These are phyloP conservation scores for Candoia aspera DNA, from an alignment of 2,113 vertebrate species.

Conservation along the genomic window DNA sequence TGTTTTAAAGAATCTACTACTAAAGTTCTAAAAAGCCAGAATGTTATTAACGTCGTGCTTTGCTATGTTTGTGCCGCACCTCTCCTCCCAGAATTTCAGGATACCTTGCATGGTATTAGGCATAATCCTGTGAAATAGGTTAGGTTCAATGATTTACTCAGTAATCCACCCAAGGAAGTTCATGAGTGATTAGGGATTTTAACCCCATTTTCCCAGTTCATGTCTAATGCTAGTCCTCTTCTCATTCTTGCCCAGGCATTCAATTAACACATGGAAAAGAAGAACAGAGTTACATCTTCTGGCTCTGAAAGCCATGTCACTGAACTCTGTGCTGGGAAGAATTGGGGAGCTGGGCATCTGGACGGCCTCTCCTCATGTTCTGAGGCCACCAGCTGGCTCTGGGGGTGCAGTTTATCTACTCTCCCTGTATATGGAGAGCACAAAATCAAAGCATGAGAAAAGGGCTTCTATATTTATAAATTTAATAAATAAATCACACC, in stretches of 20 bases:
- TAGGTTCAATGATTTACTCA: not conserved
- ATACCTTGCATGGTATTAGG: not conserved
- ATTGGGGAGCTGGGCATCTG: not conserved
- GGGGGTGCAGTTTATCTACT: not conserved
- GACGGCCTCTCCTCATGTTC: not conserved
- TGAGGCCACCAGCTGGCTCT: not conserved
- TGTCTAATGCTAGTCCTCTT: not conserved
- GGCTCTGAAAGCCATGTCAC: not conserved
- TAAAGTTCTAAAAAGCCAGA: not conserved
- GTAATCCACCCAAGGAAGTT: not conserved
- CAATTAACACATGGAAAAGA: not conserved
- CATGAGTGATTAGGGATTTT: not conserved
- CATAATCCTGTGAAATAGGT: not conserved
- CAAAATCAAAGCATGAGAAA: not conserved
- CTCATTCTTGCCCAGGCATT: not conserved
- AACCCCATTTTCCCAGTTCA: not conserved
- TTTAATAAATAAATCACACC: no score
- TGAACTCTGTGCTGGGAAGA: not conserved
- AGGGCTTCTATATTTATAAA: not conserved
- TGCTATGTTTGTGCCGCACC: not conserved
- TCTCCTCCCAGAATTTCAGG: not conserved
- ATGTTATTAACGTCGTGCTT: not conserved
- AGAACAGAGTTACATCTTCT: not conserved
- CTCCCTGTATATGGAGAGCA: not conserved
- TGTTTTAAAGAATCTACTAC: not conserved